Percentiles rank a stretch among this genome's conserved stretches.
phyloP scores from a whole-genome alignment of 2,888 invertebrate genomes.

The Gonocerus acuteangulatus region DNA sequence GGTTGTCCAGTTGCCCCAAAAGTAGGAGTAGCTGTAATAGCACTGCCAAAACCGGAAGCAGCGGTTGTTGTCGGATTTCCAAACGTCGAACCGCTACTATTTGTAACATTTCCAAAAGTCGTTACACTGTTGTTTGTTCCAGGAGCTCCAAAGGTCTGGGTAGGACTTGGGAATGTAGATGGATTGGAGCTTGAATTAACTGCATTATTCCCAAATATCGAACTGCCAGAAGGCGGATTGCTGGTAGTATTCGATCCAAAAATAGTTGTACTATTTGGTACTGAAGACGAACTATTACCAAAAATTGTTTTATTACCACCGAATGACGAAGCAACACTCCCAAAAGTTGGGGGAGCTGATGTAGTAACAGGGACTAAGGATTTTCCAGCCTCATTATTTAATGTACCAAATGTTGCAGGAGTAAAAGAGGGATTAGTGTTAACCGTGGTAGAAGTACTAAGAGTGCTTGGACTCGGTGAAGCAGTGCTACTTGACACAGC shows the following conservation, averaged over 20 bases:
- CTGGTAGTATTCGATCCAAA: neutral
- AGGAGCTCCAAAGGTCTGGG: neutral
- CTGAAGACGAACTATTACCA: neutral
- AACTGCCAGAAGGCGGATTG: neutral
- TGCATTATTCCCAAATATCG: constrained; percentile 9
- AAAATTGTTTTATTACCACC: constrained; percentile 1
- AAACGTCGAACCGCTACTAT: too few relatives aligned
- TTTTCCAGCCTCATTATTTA: too few relatives aligned
- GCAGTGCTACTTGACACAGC: neutral
- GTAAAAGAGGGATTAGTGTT: too few relatives aligned
- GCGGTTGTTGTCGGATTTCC: neutral
- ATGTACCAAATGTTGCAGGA: too few relatives aligned
- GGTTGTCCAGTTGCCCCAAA: constrained; percentile 2
- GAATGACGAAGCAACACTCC: neutral
- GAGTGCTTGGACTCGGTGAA: neutral
- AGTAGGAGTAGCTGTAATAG: neutral
- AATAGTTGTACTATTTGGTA: neutral
- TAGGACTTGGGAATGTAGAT: neutral
- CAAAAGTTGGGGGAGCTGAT: neutral
- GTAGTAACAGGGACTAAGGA: neutral
- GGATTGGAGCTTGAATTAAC: neutral
- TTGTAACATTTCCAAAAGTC: neutral
- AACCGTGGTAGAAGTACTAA: too few relatives aligned
- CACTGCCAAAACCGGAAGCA: neutral
- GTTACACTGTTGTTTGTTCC: neutral